Percentiles rank a stretch among this genome's conserved stretches.
phyloP scores from a whole-genome alignment of 2,113 vertebrate species.

The Formicarius rufipectus region DNA sequence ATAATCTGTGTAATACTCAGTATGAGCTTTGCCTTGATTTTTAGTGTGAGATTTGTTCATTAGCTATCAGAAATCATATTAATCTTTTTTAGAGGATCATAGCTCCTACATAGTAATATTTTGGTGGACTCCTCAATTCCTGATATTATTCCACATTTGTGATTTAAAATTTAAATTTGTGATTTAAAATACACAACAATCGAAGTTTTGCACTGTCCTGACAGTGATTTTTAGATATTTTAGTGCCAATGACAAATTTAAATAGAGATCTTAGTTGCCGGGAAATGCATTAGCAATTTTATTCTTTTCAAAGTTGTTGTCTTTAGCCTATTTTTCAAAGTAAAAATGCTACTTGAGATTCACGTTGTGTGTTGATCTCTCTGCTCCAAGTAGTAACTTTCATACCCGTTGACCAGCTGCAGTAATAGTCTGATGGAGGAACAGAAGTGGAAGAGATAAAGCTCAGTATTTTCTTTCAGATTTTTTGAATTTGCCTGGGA shows the following conservation, averaged over 20 bases:
- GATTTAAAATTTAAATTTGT: neutral
- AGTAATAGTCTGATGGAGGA: neutral
- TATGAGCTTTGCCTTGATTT: neutral
- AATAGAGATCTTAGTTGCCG: neutral
- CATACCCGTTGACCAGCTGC: neutral
- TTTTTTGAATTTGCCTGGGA: neutral
- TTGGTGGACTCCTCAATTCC: neutral
- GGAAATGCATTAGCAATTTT: neutral
- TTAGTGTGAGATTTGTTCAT: neutral
- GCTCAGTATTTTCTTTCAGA: neutral
- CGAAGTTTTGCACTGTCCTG: neutral
- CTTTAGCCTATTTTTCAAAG: neutral
- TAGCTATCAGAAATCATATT: neutral
- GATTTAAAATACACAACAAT: neutral
- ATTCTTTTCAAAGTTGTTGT: neutral
- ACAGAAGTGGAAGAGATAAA: neutral
- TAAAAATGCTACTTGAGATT: neutral
- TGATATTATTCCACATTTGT: neutral
- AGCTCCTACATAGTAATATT: neutral
- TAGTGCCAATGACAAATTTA: neutral
- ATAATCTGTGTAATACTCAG: neutral
- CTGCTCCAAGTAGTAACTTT: neutral
- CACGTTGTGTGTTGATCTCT: neutral
- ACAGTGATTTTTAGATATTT: neutral
- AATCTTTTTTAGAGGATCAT: neutral